phyloP scores from a whole-genome alignment of 2,113 vertebrate genomes.

The Cyanoderma ruficeps region DNA sequence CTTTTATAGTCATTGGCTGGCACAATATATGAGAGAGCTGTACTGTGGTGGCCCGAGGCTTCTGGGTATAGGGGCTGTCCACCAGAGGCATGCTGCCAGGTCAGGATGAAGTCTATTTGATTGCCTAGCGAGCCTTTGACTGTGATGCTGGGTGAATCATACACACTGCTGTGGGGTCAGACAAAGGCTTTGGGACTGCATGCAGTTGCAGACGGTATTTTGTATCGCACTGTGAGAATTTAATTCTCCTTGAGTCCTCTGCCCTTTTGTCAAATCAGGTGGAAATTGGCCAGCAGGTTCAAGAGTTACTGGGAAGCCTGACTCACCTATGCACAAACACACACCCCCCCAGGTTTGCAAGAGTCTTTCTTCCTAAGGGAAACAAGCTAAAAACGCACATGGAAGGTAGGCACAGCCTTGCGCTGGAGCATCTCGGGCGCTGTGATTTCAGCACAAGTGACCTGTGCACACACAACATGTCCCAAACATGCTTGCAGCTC shows the following conservation, averaged over 20 bases:
- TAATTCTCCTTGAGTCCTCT: background rate
- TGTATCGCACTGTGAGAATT: background rate
- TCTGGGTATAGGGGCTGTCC: background rate
- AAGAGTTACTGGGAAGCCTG: background rate
- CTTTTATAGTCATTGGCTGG: background rate
- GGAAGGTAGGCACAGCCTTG: background rate
- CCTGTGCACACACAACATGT: accelerated
- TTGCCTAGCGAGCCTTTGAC: background rate
- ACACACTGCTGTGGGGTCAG: background rate
- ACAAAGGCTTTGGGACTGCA: background rate
- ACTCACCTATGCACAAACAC: background rate
- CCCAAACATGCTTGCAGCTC: accelerated
- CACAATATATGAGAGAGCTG: background rate
- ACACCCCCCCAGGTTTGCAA: background rate
- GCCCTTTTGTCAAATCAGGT: background rate
- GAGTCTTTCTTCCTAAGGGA: background rate
- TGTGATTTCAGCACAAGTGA: background rate
- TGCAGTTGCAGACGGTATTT: background rate
- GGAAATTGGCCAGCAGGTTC: background rate
- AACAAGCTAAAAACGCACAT: background rate
- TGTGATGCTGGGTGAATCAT: slow-evolving; percentile 4
- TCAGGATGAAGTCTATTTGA: background rate
- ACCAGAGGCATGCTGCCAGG: background rate
- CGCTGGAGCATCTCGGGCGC: accelerated
- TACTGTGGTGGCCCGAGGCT: background rate